Percentiles rank a stretch among this genome's conserved stretches.
Conservation (phyloP, 2,113 vertebrate species). For the Alethe castanea region DNA sequence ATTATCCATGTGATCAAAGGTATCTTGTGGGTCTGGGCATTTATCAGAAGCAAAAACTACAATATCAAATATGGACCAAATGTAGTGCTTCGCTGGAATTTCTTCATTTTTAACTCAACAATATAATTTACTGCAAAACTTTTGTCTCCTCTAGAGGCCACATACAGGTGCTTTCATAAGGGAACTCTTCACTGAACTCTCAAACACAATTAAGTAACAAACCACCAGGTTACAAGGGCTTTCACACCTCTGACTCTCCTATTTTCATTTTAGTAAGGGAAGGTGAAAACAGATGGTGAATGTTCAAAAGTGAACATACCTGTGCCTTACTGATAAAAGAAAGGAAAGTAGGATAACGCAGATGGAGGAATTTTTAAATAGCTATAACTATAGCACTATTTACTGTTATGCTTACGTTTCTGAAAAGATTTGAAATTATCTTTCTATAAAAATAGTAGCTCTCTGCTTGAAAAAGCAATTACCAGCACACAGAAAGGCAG, state of each 20-base stretch:
- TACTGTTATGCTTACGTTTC: not conserved
- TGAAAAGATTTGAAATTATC: not conserved
- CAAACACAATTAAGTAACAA: not conserved
- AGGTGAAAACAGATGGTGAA: not conserved
- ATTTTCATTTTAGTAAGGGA: not conserved
- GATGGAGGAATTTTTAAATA: not conserved
- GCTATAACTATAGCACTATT: not conserved
- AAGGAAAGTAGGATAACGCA: not conserved
- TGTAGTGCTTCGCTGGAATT: not conserved
- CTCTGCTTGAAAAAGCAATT: not conserved
- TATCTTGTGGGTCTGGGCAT: not conserved
- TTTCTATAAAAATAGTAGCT: not conserved
- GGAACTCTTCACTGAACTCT: not conserved
- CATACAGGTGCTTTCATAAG: not conserved
- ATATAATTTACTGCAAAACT: not conserved
- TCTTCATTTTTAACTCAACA: not conserved
- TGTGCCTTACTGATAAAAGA: not conserved
- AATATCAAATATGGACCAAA: not conserved
- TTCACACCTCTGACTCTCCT: not conserved
- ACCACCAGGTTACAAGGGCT: not conserved
- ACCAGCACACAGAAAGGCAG: not conserved
- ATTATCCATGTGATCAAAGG: not conserved
- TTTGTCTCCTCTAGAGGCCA: not conserved
- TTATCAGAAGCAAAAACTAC: not conserved
- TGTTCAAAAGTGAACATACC: not conserved